phyloP scores from a whole-genome alignment of 2,888 invertebrate genomes.

The Exephanes ischioxanthus region DNA sequence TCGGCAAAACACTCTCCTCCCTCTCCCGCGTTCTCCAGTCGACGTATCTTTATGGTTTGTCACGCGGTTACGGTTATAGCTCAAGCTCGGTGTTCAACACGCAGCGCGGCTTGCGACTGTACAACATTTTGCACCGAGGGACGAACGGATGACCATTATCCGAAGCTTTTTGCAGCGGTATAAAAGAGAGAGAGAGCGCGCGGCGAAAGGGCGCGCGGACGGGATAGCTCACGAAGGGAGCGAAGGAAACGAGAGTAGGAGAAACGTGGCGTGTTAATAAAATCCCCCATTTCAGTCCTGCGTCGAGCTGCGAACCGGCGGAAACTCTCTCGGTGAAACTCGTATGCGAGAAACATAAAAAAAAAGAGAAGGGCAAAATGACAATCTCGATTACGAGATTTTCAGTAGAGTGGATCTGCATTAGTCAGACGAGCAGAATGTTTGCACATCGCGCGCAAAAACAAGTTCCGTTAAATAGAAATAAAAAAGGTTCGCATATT shows the following conservation, averaged over 20 bases:
- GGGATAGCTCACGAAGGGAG: slow-evolving; percentile 38
- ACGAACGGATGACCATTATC: slow-evolving; percentile 61
- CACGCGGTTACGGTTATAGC: slow-evolving; percentile 74
- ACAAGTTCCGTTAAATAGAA: background rate
- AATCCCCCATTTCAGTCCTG: slow-evolving; percentile 23
- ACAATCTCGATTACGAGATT: slow-evolving; percentile 40
- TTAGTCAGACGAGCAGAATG: slow-evolving; percentile 17
- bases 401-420: slow-evolving; percentile 41
- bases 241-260: slow-evolving; percentile 12
- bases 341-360: slow-evolving; percentile 11
- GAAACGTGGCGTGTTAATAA: slow-evolving; percentile 56
- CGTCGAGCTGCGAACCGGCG: slow-evolving; percentile 8
- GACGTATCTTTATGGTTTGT: slow-evolving; percentile 73
- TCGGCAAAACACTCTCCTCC: slow-evolving; percentile 14
- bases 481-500: background rate
- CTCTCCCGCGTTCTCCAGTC: slow-evolving; percentile 47
- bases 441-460: background rate
- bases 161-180: slow-evolving; percentile 57
- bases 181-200: slow-evolving; percentile 13
- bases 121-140: slow-evolving; percentile 47
- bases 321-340: slow-evolving; percentile 6
- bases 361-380: slow-evolving; percentile 17
- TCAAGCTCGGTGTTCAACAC: slow-evolving; percentile 55
- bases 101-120: slow-evolving; percentile 30
- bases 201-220: slow-evolving; percentile 24